phyloP scores from a whole-genome alignment of 2,113 vertebrate genomes.

The Pithys albifrons region DNA sequence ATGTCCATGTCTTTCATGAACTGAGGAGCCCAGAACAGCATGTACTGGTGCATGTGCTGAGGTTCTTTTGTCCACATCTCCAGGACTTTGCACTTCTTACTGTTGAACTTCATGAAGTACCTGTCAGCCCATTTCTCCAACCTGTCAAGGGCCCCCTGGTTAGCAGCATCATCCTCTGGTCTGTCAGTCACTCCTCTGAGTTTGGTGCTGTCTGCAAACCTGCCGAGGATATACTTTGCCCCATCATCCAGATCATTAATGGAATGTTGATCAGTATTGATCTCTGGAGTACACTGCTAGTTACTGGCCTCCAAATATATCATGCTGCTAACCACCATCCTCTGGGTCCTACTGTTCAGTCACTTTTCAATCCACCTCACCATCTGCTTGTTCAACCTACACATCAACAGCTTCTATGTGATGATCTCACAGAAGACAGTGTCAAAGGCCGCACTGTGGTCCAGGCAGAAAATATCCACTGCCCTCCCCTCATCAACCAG shows the following conservation, averaged over 20 bases:
- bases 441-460: background rate
- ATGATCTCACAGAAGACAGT: background rate
- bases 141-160: background rate
- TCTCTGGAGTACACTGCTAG: background rate
- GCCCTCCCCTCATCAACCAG: background rate
- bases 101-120: background rate
- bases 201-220: background rate
- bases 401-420: background rate
- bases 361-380: background rate
- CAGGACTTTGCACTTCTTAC: background rate
- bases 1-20: background rate
- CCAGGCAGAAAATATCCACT: background rate
- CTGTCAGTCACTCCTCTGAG: background rate
- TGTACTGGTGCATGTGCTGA: no score
- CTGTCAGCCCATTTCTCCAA: background rate
- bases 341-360: background rate
- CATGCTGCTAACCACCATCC: background rate
- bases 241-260: background rate
- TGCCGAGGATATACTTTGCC: background rate
- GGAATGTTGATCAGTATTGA: background rate
- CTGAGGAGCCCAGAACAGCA: background rate
- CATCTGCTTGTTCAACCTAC: background rate
- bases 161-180: background rate
- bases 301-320: background rate
- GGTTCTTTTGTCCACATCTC: background rate